Evolutionary conservation across 1,140 invertebrate species (phyloP).

Genomic region (Hyphantria cunea): DNA sequence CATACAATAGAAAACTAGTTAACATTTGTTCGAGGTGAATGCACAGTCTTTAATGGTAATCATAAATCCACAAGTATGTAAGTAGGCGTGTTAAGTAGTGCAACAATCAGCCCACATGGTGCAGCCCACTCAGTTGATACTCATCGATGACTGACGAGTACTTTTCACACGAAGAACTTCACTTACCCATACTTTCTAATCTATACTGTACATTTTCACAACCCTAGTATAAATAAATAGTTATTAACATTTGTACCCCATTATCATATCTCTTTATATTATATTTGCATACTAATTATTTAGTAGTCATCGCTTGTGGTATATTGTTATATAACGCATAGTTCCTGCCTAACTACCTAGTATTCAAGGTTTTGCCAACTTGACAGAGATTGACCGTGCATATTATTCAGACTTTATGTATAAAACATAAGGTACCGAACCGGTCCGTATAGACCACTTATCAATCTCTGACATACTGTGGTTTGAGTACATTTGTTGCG

Average conservation of each 20-base stretch:
- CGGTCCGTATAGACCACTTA: conserved; percentile 19
- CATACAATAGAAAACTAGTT: background rate
- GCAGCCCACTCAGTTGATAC: conserved; percentile 59
- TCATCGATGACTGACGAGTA: conserved; percentile 66
- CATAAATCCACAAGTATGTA: conserved; percentile 35
- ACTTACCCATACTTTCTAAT: conserved; percentile 57
- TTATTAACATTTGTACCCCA: conserved; percentile 1
- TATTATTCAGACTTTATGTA: conserved; percentile 11
- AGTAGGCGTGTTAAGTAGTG: conserved; percentile 58
- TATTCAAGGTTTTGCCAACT: no score
- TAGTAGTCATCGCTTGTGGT: conserved; percentile 14
- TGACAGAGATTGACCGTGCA: no score
- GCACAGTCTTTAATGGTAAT: conserved; percentile 38
- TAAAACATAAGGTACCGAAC: conserved; percentile 22
- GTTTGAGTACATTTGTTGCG: conserved; percentile 58
- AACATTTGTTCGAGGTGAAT: conserved; percentile 8
- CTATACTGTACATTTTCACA: conserved; percentile 34
- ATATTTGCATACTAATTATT: conserved; percentile 40
- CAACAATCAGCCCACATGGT: conserved; percentile 48
- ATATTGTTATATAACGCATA: no score
- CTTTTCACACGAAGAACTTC: conserved; percentile 49
- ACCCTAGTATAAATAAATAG: conserved; percentile 5
- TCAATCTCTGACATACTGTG: conserved; percentile 35
- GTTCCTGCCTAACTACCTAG: no score
- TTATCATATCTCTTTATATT: conserved; percentile 30